Evolutionary conservation across 2,113 vertebrate genomes (phyloP), one percentile per base, ranked within the genome.

Genomic region (Condylura cristata): DNA sequence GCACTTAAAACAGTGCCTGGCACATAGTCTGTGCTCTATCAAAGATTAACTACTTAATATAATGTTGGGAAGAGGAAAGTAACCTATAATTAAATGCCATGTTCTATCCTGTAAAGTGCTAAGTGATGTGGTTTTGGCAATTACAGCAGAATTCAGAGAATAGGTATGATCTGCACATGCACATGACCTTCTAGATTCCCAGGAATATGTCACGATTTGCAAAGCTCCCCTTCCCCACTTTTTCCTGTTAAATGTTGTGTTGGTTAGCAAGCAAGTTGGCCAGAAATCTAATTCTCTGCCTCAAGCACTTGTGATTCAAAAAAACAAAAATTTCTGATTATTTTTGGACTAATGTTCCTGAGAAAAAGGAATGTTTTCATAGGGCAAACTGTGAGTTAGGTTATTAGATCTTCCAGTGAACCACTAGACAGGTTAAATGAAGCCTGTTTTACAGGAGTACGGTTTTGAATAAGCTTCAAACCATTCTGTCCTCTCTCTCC

Each of bases 1-100:
- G 39, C 20, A 66, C 32, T 81, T 71, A 90, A 20, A 74, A 79
- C 12, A 83, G 30, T 66, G 80, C 34, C 65, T 87, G 71, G 26
- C 28, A 76, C 48, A 39, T 5, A 58, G 60, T 53, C 75, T 76
- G 16, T 91, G 58, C 22, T 80, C 13, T 68, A 37, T 44, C 74
- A 80, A 95, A 94, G 46, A 22, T 84, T 87, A 75, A 17, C 74
- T 91, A 34, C 79, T 53, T 53, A 60, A 46, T 60, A 65, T 60
- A 94, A 89, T 39, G 39, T 37, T 70, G 41, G 63, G n/a, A n/a
- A 80, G 58, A 89, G 28, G 17, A 88, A 92, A 89, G n/a, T 30
- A 85, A 37, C 34, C 14, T 91, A 16, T 61, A 93, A 82, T 88
- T 86, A 72, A 84, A 89, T 90, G 22, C 39, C 30, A 63, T n/a